These are phyloP conservation scores for Lacanobia wlatinum DNA, from an alignment of 2,888 invertebrate species.

Conservation along the genomic window DNA sequence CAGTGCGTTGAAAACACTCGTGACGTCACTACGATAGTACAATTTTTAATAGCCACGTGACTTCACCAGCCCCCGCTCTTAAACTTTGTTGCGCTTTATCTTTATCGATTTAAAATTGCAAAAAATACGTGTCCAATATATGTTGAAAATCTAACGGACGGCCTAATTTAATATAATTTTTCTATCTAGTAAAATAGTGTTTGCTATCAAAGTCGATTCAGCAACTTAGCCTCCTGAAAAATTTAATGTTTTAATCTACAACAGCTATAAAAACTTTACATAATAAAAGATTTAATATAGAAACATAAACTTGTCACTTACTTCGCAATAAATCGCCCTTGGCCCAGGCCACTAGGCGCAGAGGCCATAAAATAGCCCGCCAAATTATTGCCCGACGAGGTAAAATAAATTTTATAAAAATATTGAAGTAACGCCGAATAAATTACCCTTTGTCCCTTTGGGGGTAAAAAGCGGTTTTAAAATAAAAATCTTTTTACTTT, in stretches of 20 bases:
- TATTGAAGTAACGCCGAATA: constrained; percentile 45
- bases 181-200: too few relatives aligned
- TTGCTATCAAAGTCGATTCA: not conserved
- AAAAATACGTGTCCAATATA: too few relatives aligned
- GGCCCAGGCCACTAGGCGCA: not conserved
- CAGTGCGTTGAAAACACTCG: too few relatives aligned
- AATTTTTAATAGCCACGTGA: too few relatives aligned
- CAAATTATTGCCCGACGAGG: constrained; percentile 21
- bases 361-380: constrained; percentile 28
- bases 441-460: constrained; percentile 39
- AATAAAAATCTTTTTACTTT: constrained; percentile 15
- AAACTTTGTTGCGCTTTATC: too few relatives aligned
- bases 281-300: constrained; percentile 28
- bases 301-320: constrained; percentile 35
- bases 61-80: too few relatives aligned
- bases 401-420: constrained; percentile 47
- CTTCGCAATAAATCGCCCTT: not conserved
- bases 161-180: too few relatives aligned
- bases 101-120: too few relatives aligned
- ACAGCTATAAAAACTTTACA: not conserved
- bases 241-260: not conserved
- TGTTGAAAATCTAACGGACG: too few relatives aligned
- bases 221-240: not conserved
- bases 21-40: too few relatives aligned
- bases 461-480: constrained; percentile 2